phyloP scores from a whole-genome alignment of 2,797 vertebrate genomes.

The Percopsis omiscomaycus region DNA sequence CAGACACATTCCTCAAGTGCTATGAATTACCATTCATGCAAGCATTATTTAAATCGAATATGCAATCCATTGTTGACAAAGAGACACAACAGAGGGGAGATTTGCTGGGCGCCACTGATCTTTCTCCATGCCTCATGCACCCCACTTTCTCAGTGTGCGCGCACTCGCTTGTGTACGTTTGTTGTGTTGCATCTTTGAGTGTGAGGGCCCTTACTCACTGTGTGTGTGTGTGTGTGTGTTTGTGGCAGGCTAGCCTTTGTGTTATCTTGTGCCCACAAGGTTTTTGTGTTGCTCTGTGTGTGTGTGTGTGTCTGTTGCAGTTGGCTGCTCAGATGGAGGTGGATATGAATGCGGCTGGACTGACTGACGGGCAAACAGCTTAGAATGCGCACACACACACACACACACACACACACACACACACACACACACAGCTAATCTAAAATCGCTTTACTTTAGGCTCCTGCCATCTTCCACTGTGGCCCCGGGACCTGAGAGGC shows the following conservation, averaged over 20 bases:
- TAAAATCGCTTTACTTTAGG: constrained; percentile 1
- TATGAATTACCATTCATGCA: constrained; percentile 56
- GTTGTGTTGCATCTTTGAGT: background rate
- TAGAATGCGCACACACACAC: background rate
- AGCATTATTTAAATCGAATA: constrained; percentile 64
- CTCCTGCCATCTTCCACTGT: no score
- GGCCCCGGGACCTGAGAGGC: no score
- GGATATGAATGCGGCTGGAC: constrained; percentile 61
- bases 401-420: constrained; percentile 13
- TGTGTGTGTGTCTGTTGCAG: constrained; percentile 42
- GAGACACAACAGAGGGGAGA: constrained; percentile 25
- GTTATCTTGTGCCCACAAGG: background rate
- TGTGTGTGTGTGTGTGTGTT: background rate
- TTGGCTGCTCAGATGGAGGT: constrained; percentile 66
- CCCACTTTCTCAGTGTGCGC: background rate
- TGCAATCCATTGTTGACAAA: constrained; percentile 62
- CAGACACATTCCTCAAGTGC: constrained; percentile 37
- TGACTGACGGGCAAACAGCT: constrained; percentile 65
- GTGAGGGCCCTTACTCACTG: no score
- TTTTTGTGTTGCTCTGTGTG: constrained; percentile 15
- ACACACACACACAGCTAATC: constrained; percentile 1
- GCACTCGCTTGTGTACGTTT: constrained; percentile 1
- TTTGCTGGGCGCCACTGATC: constrained; percentile 1
- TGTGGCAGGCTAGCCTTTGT: constrained; percentile 3
- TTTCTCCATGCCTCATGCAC: constrained; percentile 10